These are phyloP conservation scores for Turritopsis dohrnii DNA, from an alignment of 30 jellyfish, hydroid and myxozoan species.

Conservation along the genomic window DNA sequence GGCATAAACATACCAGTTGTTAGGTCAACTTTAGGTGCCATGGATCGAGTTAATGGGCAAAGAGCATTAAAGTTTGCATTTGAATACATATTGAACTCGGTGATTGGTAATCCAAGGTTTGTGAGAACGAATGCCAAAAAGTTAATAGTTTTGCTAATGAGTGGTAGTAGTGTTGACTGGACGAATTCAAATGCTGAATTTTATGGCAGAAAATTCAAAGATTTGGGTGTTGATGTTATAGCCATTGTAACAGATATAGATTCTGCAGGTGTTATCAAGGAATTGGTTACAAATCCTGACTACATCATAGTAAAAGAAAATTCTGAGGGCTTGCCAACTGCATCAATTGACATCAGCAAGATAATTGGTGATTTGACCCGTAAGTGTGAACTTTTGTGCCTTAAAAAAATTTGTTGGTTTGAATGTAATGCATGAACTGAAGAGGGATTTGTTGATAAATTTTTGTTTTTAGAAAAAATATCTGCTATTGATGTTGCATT, in stretches of 20 bases:
- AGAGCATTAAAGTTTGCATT: constrained; percentile 1
- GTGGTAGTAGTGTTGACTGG: constrained; percentile 21
- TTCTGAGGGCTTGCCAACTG: background rate
- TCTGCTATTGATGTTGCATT: constrained; percentile 29
- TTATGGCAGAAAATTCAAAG: background rate
- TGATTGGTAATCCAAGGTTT: background rate
- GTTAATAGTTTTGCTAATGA: constrained; percentile 4
- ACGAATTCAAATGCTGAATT: background rate
- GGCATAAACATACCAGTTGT: constrained; percentile 9
- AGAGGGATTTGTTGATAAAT: background rate
- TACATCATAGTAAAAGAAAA: background rate
- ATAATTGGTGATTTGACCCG: constrained; percentile 14
- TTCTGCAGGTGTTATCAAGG: background rate
- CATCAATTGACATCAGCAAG: constrained; percentile 10
- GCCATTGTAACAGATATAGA: constrained; percentile 7
- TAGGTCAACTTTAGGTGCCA: background rate
- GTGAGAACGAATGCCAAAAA: constrained; percentile 18
- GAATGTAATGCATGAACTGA: background rate
- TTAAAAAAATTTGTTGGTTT: too few species aligned
- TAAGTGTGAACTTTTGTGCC: background rate
- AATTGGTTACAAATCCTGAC: constrained; percentile 15
- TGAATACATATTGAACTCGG: background rate
- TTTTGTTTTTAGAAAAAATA: constrained; percentile 24
- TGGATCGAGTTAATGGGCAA: constrained; percentile 22
- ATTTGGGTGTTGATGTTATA: background rate